Conservation (phyloP, 2,888 invertebrate species). For the Cephus nigrinus region DNA sequence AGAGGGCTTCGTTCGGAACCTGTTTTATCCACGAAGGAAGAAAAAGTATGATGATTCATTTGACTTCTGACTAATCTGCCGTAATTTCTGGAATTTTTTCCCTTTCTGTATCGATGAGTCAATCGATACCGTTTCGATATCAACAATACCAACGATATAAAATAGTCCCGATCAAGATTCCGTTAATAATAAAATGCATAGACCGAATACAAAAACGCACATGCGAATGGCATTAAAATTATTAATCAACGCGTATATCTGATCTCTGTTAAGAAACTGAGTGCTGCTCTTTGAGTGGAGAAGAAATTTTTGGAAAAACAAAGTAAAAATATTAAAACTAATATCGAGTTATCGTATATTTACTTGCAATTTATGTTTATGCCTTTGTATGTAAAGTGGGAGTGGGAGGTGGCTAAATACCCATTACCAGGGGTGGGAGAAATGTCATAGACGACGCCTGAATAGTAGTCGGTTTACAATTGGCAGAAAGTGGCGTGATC, state of each 20-base stretch:
- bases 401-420: background rate
- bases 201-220: background rate
- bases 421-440: background rate
- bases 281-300: background rate
- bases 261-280: background rate
- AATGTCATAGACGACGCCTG: background rate
- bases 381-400: background rate
- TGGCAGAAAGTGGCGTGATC: background rate
- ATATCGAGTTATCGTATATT: background rate
- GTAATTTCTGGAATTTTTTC: slow-evolving; percentile 46
- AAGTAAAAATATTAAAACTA: background rate
- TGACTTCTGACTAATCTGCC: slow-evolving; percentile 48
- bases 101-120: slow-evolving; percentile 14
- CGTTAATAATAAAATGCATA: background rate
- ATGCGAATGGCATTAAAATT: background rate
- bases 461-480: background rate
- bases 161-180: background rate
- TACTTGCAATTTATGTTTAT: background rate
- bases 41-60: slow-evolving; percentile 57
- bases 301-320: background rate
- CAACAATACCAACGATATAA: background rate
- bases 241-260: background rate
- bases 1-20: slow-evolving; percentile 28
- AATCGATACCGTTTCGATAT: slow-evolving; percentile 5
- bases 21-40: slow-evolving; percentile 36